Percentiles rank a stretch among this genome's conserved stretches.
phyloP scores from a whole-genome alignment of 2,113 vertebrate species.

The Manacus vitellinus region DNA sequence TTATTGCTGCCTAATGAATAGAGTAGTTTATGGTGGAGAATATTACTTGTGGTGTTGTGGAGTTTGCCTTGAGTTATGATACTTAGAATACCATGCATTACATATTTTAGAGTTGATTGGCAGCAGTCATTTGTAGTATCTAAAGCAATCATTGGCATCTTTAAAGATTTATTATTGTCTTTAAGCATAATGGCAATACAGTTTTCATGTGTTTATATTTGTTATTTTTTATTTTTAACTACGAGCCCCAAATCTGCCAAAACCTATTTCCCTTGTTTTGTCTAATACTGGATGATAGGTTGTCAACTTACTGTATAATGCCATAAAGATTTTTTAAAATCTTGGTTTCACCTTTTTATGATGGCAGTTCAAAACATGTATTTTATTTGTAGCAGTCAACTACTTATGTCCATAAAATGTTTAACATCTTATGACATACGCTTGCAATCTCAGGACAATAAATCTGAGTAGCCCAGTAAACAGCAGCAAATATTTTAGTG shows the following conservation, averaged over 20 bases:
- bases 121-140: constrained; percentile 76
- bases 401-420: constrained; percentile 49
- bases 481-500: neutral
- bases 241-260: constrained; percentile 82
- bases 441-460: neutral
- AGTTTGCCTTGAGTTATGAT: constrained; percentile 55
- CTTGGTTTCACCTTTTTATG: constrained; percentile 58
- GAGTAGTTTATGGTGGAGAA: constrained; percentile 43
- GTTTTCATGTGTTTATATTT: constrained; percentile 80
- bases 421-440: constrained; percentile 23
- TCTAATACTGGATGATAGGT: constrained; percentile 67
- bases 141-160: constrained; percentile 66
- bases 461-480: neutral
- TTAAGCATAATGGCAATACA: constrained; percentile 78
- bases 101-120: constrained; percentile 69
- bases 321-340: constrained; percentile 58
- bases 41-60: constrained; percentile 56
- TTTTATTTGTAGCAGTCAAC: constrained; percentile 56
- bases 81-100: constrained; percentile 17
- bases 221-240: constrained; percentile 82
- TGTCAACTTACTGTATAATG: constrained; percentile 68
- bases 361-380: constrained; percentile 30
- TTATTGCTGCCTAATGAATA: constrained; percentile 21
- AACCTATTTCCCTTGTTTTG: constrained; percentile 72
- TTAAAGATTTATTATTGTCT: constrained; percentile 79